A percentile compares a stretch with the other conserved stretches of the same genome.
Evolutionary conservation across 2,113 vertebrate species (phyloP).

Genomic region (Xiphophorus hellerii): DNA sequence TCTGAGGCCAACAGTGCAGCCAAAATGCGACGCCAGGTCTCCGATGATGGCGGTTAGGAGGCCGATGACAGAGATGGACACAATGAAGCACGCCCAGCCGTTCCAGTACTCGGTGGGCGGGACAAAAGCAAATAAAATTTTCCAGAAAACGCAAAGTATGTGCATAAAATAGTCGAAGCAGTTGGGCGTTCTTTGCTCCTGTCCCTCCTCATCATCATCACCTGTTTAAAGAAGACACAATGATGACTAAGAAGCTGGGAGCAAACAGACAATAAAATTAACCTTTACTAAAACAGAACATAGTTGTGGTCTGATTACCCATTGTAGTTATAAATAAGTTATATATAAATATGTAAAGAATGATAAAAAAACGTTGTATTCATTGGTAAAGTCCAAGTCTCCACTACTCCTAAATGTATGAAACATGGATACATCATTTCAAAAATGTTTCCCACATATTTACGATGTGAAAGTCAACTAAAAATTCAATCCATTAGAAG

Average conservation of each 20-base stretch:
- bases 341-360: no score
- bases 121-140: constrained; percentile 89
- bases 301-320: background rate
- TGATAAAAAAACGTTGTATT: no score
- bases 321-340: no score
- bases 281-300: background rate
- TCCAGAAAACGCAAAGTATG: constrained; percentile 92
- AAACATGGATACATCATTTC: no score
- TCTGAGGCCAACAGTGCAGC: constrained; percentile 90
- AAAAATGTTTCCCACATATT: no score
- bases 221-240: constrained; percentile 69
- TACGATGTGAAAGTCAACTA: no score
- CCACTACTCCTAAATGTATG: no score
- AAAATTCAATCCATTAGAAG: no score
- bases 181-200: constrained; percentile 82
- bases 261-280: background rate
- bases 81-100: constrained; percentile 91
- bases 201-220: constrained; percentile 85
- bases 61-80: constrained; percentile 87
- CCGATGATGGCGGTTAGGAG: constrained; percentile 89
- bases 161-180: constrained; percentile 94
- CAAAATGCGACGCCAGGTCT: constrained; percentile 93
- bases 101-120: constrained; percentile 91
- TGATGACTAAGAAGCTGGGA: background rate
- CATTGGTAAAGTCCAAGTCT: no score